Evolutionary conservation across 1,140 invertebrate genomes (phyloP).

Genomic region (Bombus waltoni): DNA sequence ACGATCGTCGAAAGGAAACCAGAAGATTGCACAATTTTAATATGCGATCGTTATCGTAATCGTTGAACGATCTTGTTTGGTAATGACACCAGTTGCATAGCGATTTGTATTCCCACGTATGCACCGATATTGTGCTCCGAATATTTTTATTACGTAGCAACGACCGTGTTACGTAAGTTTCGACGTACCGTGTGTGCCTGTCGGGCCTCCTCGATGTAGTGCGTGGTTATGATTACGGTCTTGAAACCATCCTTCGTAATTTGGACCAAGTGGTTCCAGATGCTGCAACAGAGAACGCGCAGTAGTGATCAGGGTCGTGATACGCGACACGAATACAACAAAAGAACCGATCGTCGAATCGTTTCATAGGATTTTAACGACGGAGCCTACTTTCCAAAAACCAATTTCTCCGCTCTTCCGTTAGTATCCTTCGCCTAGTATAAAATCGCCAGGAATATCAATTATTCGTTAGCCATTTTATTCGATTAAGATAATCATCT

Average conservation of each 20-base stretch:
- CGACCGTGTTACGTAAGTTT: slow-evolving; percentile 51
- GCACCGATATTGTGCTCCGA: slow-evolving; percentile 13
- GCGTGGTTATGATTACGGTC: slow-evolving; percentile 96
- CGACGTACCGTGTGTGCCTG: slow-evolving; percentile 90
- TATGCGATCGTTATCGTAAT: background rate
- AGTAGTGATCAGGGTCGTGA: accelerated
- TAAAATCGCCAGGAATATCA: background rate
- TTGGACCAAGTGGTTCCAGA: slow-evolving; percentile 95
- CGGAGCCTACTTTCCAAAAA: background rate
- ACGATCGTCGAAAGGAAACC: background rate
- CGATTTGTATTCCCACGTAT: slow-evolving; percentile 1
- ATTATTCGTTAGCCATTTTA: background rate
- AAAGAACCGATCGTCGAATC: background rate
- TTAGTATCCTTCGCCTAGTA: background rate
- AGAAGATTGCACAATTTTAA: background rate
- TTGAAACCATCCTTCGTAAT: slow-evolving; percentile 91
- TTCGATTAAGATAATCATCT: no score
- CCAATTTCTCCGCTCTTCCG: background rate
- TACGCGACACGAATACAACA: background rate
- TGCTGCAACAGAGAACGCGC: slow-evolving; percentile 83
- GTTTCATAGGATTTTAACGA: background rate
- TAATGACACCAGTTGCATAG: background rate
- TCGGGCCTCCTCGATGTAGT: slow-evolving; percentile 96
- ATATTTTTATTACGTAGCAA: slow-evolving; percentile 10
- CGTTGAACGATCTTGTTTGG: background rate